Evolutionary conservation across 2,113 vertebrate genomes (phyloP).

Genomic region (Pithys albifrons): DNA sequence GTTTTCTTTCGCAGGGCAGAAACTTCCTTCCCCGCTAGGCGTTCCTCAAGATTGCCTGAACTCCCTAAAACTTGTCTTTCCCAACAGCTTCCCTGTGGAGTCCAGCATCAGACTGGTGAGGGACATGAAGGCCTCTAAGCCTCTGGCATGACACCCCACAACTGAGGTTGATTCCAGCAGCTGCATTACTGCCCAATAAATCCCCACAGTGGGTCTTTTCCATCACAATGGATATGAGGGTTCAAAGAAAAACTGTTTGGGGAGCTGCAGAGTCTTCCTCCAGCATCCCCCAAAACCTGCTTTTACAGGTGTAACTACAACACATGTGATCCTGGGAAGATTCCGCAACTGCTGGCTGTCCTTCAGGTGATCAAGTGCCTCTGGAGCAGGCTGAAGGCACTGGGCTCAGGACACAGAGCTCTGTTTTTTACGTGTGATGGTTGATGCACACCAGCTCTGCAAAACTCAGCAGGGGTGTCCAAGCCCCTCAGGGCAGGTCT

Average conservation of each 20-base stretch:
- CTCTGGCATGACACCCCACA: neutral
- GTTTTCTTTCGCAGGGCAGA: neutral
- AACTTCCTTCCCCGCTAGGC: neutral
- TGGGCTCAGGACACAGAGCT: neutral
- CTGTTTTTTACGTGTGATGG: fast-evolving
- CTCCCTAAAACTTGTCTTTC: neutral
- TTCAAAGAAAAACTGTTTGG: neutral
- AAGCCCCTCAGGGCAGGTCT: fast-evolving
- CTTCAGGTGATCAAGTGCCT: neutral
- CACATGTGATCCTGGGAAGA: fast-evolving
- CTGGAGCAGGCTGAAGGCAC: neutral
- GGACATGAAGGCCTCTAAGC: too few species aligned
- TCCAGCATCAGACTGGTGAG: neutral
- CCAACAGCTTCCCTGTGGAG: neutral
- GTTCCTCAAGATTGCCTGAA: neutral
- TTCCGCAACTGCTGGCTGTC: neutral
- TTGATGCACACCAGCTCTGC: neutral
- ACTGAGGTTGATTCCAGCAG: neutral
- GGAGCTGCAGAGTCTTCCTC: neutral
- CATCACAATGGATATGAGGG: neutral
- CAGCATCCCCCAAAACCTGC: neutral
- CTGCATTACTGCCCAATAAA: neutral
- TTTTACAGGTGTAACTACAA: neutral
- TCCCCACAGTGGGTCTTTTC: neutral
- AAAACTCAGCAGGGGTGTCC: neutral